Conservation (phyloP, 2,797 vertebrate species). For the Benthosema pterotum region DNA sequence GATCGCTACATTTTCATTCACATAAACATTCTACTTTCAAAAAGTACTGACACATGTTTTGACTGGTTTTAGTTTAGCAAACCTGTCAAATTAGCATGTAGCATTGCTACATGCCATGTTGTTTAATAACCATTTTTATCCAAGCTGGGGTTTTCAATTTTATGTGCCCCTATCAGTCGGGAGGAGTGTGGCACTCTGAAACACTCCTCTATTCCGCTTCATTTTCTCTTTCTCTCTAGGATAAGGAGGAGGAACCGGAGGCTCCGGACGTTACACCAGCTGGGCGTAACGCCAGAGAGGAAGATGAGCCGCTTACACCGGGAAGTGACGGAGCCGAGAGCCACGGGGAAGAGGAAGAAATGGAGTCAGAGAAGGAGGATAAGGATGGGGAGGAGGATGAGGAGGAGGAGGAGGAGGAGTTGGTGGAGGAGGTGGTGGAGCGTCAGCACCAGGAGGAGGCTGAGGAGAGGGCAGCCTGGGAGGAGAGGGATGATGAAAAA, state of each 20-base stretch:
- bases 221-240: conserved; percentile 25
- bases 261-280: conserved; percentile 25
- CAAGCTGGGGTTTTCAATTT: no score
- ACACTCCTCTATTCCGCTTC: background rate
- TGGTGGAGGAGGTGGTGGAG: conserved; percentile 20
- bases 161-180: no score
- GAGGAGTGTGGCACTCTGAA: no score
- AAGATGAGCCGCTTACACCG: conserved; percentile 1
- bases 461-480: background rate
- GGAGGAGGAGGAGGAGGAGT: conserved; percentile 18
- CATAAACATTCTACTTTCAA: no score
- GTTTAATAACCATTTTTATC: no score
- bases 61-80: no score
- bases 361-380: conserved; percentile 29
- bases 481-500: conserved; percentile 18
- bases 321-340: conserved; percentile 5
- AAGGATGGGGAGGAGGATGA: conserved; percentile 7
- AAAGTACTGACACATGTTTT: no score
- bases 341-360: conserved; percentile 31
- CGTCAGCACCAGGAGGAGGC: conserved; percentile 6
- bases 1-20: no score
- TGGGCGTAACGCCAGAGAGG: conserved; percentile 10
- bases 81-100: no score
- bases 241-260: conserved; percentile 11
- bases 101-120: no score